phyloP scores from a whole-genome alignment of 2,113 vertebrate species.

The human region GRCh38 chr21:31915501-31916000 shows the following conservation, averaged over 20 bases:
- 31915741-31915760: conserved; percentile 43
- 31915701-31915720: conserved; percentile 29
- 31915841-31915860: not conserved
- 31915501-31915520: not conserved
- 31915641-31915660: not conserved
- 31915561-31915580: not conserved
- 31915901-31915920: not conserved
- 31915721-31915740: not conserved
- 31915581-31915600: not conserved
- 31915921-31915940: not conserved
- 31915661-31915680: conserved; percentile 48
- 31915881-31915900: not conserved
- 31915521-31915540: not conserved
- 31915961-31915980: not conserved
- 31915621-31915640: not conserved
- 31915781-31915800: not conserved
- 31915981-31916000: not conserved
- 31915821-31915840: not conserved
- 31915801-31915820: not conserved
- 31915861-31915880: not conserved
- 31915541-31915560: not conserved
- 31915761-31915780: not conserved
- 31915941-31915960: not conserved
- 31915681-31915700: conserved; percentile 1
- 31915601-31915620: not conserved